Evolutionary conservation across 2,797 vertebrate genomes (phyloP).

Genomic region (Acipenser transmontanus): DNA sequence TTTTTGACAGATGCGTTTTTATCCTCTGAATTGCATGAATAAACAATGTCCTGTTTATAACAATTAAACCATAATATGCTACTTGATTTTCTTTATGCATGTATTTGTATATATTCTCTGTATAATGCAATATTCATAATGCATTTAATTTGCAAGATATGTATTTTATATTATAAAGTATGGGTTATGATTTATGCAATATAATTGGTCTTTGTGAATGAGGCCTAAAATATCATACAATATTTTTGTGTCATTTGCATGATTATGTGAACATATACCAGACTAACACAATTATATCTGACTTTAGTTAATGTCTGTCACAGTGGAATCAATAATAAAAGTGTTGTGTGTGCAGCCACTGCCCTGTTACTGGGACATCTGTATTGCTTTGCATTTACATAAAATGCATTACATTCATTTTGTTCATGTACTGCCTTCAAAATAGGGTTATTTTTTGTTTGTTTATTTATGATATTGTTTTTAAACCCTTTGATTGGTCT

Average conservation of each 20-base stretch:
- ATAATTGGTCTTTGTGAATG: not conserved
- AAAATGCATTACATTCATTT: too few relatives aligned
- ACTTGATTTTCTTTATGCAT: not conserved
- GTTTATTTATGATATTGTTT: too few relatives aligned
- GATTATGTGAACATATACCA: conserved; percentile 6
- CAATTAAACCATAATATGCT: not conserved
- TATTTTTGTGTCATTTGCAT: conserved; percentile 18
- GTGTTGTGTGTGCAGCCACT: too few relatives aligned
- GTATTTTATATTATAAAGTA: not conserved
- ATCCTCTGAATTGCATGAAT: not conserved
- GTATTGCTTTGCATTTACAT: too few relatives aligned
- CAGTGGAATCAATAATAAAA: too few relatives aligned
- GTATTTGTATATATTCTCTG: too few relatives aligned
- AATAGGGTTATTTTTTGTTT: too few relatives aligned
- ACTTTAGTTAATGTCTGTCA: too few relatives aligned
- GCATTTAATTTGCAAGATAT: not conserved
- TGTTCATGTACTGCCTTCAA: too few relatives aligned
- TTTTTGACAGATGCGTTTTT: not conserved
- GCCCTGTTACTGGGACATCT: too few relatives aligned
- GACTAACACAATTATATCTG: too few relatives aligned
- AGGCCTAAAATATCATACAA: conserved; percentile 7
- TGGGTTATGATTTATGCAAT: not conserved
- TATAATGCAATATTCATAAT: not conserved
- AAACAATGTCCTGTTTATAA: not conserved
- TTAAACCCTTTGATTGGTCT: too few relatives aligned